phyloP scores from a whole-genome alignment of 2,113 vertebrate genomes.

The Epinephelus fuscoguttatus region DNA sequence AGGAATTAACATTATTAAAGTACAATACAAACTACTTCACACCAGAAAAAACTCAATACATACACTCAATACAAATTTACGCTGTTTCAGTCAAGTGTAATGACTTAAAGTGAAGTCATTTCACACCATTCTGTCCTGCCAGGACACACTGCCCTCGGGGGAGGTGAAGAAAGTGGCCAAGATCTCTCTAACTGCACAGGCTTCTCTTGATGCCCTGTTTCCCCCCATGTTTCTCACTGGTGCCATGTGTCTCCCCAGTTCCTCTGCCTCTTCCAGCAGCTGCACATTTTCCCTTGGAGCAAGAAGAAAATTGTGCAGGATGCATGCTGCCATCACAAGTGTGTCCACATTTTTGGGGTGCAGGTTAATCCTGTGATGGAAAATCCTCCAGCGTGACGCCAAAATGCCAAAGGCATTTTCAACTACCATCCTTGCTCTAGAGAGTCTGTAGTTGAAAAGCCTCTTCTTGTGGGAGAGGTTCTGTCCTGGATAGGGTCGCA shows the following conservation, averaged over 20 bases:
- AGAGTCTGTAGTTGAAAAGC: too few species aligned
- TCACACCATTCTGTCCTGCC: too few species aligned
- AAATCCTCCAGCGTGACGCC: background rate
- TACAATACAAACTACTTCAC: too few species aligned
- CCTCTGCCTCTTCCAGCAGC: background rate
- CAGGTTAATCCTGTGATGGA: background rate
- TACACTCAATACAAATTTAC: too few species aligned
- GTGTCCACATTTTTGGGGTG: background rate
- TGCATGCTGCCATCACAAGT: background rate
- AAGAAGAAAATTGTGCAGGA: background rate
- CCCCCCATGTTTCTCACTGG: background rate
- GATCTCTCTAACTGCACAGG: too few species aligned
- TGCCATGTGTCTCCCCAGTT: background rate
- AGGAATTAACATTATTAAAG: too few species aligned
- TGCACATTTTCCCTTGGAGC: background rate
- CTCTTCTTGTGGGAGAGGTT: background rate
- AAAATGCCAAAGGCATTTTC: constrained; percentile 16
- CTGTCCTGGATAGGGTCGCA: background rate
- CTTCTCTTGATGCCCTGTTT: too few species aligned
- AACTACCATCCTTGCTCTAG: background rate
- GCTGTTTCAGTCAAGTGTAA: too few species aligned
- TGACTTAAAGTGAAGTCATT: too few species aligned
- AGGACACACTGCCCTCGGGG: too few species aligned
- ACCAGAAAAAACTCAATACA: too few species aligned
- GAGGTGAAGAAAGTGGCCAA: too few species aligned